Base-by-base conservation (phyloP, 35 echinoderm and acorn worm species). In the Strongylocentrotus purpuratus region DNA sequence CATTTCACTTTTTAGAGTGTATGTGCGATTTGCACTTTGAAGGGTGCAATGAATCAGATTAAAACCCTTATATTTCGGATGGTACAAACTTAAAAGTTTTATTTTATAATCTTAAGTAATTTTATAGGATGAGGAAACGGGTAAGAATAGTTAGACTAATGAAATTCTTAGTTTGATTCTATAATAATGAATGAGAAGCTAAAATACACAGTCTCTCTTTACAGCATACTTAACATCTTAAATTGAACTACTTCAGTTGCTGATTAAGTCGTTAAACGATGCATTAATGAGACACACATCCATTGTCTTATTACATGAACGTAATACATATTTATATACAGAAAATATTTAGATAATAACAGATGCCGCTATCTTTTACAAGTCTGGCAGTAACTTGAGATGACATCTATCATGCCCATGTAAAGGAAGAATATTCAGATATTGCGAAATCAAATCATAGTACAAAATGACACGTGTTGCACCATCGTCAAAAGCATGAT, bases 331-430 rank as follows among this genome's bases (percentile, higher is more conserved):
- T n/a, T 78, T 78, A 78, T 78, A 78, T 78, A 78, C 65, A 78
- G 65, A 78, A 7, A 31, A 78, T 78, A 78, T 78, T n/a, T 28
- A 78, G 65, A 78, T n/a, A 78, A 28, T n/a, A 78, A 78, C 20
- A 78, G 65, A 78, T 78, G 65, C 65, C 65, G 20, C 28, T 78
- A 78, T 78, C 65, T 78, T 78, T 78, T 78, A 78, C 65, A 78
- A 78, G 65, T 78, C 65, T 78, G 65, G 65, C 65, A 78, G 20
- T 78, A n/a, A 78, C 65, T 78, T 78, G 65, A 78, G 20, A 78
- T 78, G 22, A 25, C 65, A 22, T 18, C 65, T n/a, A 78, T 78
- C 20, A 25, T 28, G 20, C 28, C 20, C n/a, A 28, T 7, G 22
- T n/a, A 8, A 78, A n/a, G 65, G 65, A 78, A 78, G 65, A 78